Base-by-base conservation (phyloP, 2,113 vertebrate genomes). In the Otis tarda region DNA sequence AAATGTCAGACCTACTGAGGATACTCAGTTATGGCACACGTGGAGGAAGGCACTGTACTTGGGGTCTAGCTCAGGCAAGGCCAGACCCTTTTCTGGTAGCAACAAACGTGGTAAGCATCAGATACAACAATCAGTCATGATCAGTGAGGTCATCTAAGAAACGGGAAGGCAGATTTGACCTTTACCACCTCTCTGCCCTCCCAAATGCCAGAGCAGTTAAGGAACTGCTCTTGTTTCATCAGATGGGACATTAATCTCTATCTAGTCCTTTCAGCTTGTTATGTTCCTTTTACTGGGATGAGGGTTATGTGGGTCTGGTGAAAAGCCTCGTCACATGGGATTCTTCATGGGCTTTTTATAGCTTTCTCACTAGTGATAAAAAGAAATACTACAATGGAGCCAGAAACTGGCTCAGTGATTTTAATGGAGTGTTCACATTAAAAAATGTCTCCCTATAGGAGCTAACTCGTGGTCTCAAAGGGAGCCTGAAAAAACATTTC, bases 181-280 rank as follows among this genome's bases (percentile, higher is more conserved):
- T 95, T 87, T 83, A 60, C 43, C 43, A 92, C 53, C 13, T 52
- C 80, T 78, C 86, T 90, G 80, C 52, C 76, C 69, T 94, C 61
- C 10, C 52, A 93, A 91, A 93, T 86, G 67, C 67, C 85, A 88
- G 39, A 94, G 50, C 59, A 86, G 71, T 80, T 94, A 79, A 91
- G 73, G 78, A 87, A 89, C 68, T 95, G 65, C 25, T 91, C 87
- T 64, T 95, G 31, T 87, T 87, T 75, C 55, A 28, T 89, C 37
- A 61, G 76, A 43, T 43, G 74, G 35, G 57, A 49, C 23, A 85
- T 93, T 75, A 71, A 79, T 95, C 84, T 91, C 49, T 89, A 65
- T n/a, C 69, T 68, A 39, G 18, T 87, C 61, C 78, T 94, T 87
- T 79, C 65, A 57, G 35, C 12, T 84, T 68, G 12, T 55, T 77